Conservation (phyloP, 2,797 vertebrate species). For the Cirrhinus molitorella region DNA sequence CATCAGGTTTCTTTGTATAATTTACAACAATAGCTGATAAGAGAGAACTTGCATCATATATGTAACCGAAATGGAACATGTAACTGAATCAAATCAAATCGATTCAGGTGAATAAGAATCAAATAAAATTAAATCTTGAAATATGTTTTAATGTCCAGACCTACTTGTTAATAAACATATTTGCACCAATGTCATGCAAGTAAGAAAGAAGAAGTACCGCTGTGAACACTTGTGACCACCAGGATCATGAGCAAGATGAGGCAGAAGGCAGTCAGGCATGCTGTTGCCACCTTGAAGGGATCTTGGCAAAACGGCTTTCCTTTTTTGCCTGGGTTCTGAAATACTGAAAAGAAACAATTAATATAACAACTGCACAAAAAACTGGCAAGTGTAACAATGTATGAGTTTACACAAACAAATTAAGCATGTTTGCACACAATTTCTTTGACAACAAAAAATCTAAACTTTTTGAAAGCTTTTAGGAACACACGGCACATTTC, state of each 20-base stretch:
- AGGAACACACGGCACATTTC: not conserved
- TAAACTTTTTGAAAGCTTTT: not conserved
- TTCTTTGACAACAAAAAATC: not conserved
- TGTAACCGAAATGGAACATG: not conserved
- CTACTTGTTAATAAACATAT: not conserved
- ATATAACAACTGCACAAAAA: not conserved
- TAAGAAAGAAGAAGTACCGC: slow-evolving; percentile 11
- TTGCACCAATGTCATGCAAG: not conserved
- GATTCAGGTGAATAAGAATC: not conserved
- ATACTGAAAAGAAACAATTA: slow-evolving; percentile 2
- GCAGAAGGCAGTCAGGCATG: slow-evolving; percentile 42
- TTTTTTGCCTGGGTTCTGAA: not conserved
- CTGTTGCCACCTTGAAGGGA: slow-evolving; percentile 47
- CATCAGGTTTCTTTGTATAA: not conserved
- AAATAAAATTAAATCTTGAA: not conserved
- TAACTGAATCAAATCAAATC: not conserved
- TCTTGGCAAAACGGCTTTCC: not conserved
- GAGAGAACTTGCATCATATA: not conserved
- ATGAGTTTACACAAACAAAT: not conserved
- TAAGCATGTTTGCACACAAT: not conserved
- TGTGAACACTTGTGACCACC: slow-evolving; percentile 18
- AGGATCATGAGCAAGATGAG: slow-evolving; percentile 46
- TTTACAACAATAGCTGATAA: not conserved
- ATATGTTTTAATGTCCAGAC: not conserved
- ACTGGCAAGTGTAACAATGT: not conserved